Evolutionary conservation across 2,888 invertebrate genomes (phyloP), one percentile per base, ranked within the genome.

Genomic region (Penaeus monodon): DNA sequence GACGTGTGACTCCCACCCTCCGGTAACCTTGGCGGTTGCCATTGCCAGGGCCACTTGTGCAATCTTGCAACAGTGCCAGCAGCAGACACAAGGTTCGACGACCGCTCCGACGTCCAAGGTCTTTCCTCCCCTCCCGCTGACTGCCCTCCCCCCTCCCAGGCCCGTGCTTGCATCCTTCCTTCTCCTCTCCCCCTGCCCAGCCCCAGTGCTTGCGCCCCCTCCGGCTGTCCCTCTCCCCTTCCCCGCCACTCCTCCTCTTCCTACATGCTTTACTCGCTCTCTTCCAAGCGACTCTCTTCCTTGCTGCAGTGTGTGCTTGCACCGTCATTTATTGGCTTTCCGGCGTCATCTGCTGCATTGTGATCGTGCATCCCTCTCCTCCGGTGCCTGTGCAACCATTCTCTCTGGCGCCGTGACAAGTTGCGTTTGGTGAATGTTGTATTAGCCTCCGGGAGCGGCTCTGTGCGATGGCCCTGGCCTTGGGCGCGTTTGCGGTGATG

Each of bases 21-120:
- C 27, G n/a, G 33, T 84, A 84, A 84, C 84, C 84, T 84, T 84
- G 84, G 70, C 74, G 78, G 68, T 64, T 78, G 78, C 78, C 84
- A 79, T 68, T 84, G 84, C 84, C 84, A 84, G 70, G 84, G 79
- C 84, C 84, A 70, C 77, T 73, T 64, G 84, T 84, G 84, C 84
- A 84, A 79, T 79, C 84, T 84, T 84, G 84, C 84, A 84, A 78
- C 84, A 79, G 84, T 84, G 84, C 79, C 84, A 84, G 84, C 76
- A 83, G 70, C 70, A 78, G 70, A 84, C 70, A 68, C 84, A 73
- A 68, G 79, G 84, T 78, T 78, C 81, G 78, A 29, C 84, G 84
- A 84, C 84, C 84, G 84, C 84, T 68, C 57, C 33, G n/a, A 76
- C 57, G 68, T 57, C 79, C 79, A 78, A 70, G 78, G 79, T 38